A percentile compares a stretch with the other conserved stretches of the same genome.
phyloP scores from a whole-genome alignment of 2,888 invertebrate species.

The Zeuzera pyrina region DNA sequence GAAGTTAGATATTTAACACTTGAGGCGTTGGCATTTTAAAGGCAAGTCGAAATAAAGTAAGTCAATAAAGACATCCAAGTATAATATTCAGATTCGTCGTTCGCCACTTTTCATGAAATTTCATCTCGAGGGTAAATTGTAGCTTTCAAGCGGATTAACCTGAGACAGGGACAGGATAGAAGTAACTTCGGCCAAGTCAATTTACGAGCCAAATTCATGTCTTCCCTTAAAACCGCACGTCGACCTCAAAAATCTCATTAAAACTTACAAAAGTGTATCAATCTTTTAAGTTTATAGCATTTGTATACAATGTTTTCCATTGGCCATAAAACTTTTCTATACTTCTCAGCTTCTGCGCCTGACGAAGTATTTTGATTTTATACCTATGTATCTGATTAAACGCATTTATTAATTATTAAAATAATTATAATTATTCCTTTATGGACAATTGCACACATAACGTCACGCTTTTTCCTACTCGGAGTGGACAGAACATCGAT shows the following conservation, averaged over 20 bases:
- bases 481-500: no score
- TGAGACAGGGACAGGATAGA: constrained; percentile 20
- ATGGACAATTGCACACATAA: no score
- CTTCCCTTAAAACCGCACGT: constrained; percentile 25
- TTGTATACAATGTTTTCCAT: no score
- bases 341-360: no score
- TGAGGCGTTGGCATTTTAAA: not conserved
- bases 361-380: no score
- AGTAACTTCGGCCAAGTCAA: constrained; percentile 45
- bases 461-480: no score
- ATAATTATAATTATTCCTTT: no score
- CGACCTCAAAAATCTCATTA: constrained; percentile 54
- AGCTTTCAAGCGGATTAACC: constrained; percentile 28
- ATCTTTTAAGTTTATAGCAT: constrained; percentile 15
- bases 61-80: constrained; percentile 16
- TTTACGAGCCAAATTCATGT: constrained; percentile 36
- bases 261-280: constrained; percentile 40
- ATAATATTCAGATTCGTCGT: constrained; percentile 12
- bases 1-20: no score
- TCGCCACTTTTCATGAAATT: constrained; percentile 13
- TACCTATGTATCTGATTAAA: no score
- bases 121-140: constrained; percentile 24
- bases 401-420: no score
- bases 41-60: constrained; percentile 8
- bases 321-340: no score